phyloP scores from a whole-genome alignment of 2,797 vertebrate genomes.

The Carcharodon carcharias region DNA sequence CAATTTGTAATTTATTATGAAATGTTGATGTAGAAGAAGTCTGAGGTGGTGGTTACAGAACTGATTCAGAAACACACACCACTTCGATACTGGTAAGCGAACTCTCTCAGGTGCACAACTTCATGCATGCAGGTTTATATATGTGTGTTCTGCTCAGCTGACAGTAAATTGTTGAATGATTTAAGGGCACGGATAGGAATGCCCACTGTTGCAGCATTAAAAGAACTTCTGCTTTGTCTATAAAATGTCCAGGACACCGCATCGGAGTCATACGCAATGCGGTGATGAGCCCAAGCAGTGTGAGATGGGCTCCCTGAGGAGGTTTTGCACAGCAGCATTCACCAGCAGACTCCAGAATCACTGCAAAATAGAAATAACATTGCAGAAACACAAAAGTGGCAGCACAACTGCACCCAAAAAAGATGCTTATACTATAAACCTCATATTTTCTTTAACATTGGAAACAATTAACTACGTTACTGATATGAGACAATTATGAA shows the following conservation, averaged over 20 bases:
- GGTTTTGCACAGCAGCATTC: conserved; percentile 1
- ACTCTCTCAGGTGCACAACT: neutral
- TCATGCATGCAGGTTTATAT: neutral
- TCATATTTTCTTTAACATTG: neutral
- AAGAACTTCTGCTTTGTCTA: neutral
- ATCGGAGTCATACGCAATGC: conserved; percentile 19
- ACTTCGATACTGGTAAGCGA: neutral
- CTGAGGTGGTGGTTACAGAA: neutral
- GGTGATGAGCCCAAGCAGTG: conserved; percentile 16
- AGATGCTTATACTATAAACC: neutral
- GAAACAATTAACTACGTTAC: neutral
- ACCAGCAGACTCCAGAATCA: neutral
- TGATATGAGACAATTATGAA: neutral
- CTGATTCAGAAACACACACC: neutral
- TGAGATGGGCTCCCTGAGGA: neutral
- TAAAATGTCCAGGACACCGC: neutral
- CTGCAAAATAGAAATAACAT: conserved; percentile 13
- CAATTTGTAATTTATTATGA: neutral
- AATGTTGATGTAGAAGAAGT: neutral
- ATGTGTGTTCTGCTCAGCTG: neutral
- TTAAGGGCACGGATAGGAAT: neutral
- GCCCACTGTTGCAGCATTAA: neutral
- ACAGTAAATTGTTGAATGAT: neutral
- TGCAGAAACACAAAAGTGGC: neutral
- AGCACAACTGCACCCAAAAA: neutral